Conservation (phyloP, 2,113 vertebrate genomes). For the Axis porcinus region DNA sequence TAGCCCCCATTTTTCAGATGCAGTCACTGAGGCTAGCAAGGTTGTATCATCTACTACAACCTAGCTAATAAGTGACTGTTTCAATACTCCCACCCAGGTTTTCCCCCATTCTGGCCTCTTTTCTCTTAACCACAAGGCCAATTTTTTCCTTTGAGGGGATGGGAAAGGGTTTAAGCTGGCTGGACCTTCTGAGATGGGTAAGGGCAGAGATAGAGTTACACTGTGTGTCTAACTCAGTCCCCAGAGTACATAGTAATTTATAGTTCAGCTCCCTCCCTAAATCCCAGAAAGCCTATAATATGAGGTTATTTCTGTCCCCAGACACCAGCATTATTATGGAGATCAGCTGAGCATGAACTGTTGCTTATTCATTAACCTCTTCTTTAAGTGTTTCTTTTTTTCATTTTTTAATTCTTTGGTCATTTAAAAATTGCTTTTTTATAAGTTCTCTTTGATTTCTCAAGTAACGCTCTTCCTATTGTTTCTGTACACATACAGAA, state of each 20-base stretch:
- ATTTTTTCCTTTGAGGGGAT: background rate
- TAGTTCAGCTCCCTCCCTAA: background rate
- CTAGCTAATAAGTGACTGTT: background rate
- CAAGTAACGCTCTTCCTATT: background rate
- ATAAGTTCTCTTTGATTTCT: background rate
- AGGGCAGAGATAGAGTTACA: constrained; percentile 11
- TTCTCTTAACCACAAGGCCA: background rate
- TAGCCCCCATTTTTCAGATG: background rate
- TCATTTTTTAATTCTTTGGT: background rate
- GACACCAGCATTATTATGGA: background rate
- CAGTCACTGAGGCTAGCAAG: background rate
- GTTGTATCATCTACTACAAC: background rate
- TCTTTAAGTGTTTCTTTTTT: background rate
- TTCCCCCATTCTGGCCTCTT: background rate
- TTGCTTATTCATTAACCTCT: background rate
- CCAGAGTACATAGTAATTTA: constrained; percentile 25
- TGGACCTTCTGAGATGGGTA: background rate
- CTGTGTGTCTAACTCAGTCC: background rate
- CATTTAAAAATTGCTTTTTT: constrained; percentile 2
- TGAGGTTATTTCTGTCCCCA: constrained; percentile 19
- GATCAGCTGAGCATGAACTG: background rate
- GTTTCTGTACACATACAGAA: background rate
- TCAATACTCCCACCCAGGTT: background rate
- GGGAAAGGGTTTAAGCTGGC: background rate
- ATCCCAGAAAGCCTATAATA: constrained; percentile 38